Evolutionary conservation across 2,113 vertebrate species (phyloP), one percentile per base, ranked within the genome.

Genomic region (Erinaceus europaeus): DNA sequence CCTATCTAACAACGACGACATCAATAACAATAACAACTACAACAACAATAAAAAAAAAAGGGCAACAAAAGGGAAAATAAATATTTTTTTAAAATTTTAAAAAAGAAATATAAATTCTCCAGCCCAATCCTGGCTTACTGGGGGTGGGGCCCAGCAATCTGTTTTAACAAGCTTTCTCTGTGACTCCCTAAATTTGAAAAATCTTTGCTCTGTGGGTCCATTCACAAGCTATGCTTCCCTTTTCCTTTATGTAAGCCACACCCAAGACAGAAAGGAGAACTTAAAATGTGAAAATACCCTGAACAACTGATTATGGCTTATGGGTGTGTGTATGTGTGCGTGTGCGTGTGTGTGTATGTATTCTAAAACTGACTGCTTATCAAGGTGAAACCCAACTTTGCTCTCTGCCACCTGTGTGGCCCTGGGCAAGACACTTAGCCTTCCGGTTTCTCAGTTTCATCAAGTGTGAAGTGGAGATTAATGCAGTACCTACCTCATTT

Each of bases 181-280:
- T 93, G 61, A 69, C 52, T 79, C 40, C 73, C 21, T 17, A 59
- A 84, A 53, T 76, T 25, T 79, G 53, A 92, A 52, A 92, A 40
- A 4, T 77, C 62, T 29, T n/a, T 29, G 29, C 32, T 79, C 38
- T 72, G 27, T 27, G 64, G 6, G 8, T 29, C 3, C 40, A 27
- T 23, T 88, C 82, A 81, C 46, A 65, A 48, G 48, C 13, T 78
- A 21, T 11, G 15, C 53, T 62, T 53, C 53, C 88, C 92, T 57
- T 86, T 75, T 83, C 68, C 68, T 83, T 42, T 53, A 62, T 67
- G 27, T 88, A 57, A 76, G 79, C 65, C 90, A 90, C 83, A 91
- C 50, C 80, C 36, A 69, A 92, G 57, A 68, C n/a, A 64, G 52
- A 93, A 36, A 86, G 59, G 48, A 76, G 67, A 95, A 86, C 42